Evolutionary conservation across 2,797 vertebrate genomes (phyloP).

Genomic region (Chaetodon trifasciatus): DNA sequence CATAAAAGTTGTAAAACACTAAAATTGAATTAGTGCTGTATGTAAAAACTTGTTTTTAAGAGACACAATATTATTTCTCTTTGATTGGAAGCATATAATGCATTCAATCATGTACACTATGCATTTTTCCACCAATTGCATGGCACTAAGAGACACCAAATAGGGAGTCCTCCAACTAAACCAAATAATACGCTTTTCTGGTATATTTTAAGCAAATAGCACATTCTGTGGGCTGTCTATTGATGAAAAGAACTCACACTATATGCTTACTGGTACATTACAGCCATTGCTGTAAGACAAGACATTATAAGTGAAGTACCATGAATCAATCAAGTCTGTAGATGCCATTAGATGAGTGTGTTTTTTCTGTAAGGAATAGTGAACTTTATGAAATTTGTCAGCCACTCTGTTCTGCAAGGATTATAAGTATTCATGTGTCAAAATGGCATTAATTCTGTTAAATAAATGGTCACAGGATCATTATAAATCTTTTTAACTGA

Average conservation of each 20-base stretch:
- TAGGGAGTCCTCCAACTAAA: background rate
- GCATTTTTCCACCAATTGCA: background rate
- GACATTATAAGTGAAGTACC: background rate
- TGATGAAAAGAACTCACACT: conserved; percentile 9
- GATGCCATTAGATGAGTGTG: background rate
- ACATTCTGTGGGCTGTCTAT: conserved; percentile 19
- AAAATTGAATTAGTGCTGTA: background rate
- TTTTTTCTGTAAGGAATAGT: background rate
- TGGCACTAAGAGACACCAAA: background rate
- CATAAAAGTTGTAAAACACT: background rate
- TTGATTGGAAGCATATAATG: background rate
- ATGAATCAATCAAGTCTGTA: conserved; percentile 5
- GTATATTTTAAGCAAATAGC: conserved; percentile 16
- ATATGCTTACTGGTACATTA: conserved; percentile 1
- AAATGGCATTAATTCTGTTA: background rate
- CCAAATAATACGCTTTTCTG: conserved; percentile 14
- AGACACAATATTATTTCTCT: background rate
- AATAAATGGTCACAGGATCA: background rate
- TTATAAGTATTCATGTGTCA: conserved; percentile 1
- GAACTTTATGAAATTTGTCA: conserved; percentile 23
- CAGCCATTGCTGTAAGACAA: background rate
- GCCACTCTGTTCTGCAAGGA: background rate
- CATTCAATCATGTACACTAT: background rate
- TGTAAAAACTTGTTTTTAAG: conserved; percentile 4
- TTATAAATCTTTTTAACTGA: background rate